These are phyloP conservation scores for Myocastor coypus DNA, from an alignment of 2,113 vertebrate genomes.

Conservation along the genomic window DNA sequence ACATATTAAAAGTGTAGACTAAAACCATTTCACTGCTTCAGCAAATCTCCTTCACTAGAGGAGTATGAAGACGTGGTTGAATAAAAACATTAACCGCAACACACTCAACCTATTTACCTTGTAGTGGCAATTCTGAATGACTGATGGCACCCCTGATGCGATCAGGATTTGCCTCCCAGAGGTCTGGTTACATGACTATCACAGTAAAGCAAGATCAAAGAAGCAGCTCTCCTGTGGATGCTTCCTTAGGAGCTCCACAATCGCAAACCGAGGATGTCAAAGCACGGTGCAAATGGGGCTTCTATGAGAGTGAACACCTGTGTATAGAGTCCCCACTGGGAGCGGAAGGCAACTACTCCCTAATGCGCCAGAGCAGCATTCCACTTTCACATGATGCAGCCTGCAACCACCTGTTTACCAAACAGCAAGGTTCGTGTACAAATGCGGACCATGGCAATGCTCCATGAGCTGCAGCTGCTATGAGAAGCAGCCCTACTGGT, in stretches of 20 bases:
- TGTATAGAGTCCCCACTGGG: background rate
- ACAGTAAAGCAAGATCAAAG: constrained; percentile 23
- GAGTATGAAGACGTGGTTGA: background rate
- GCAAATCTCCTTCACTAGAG: background rate
- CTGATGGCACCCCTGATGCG: background rate
- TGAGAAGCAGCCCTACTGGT: background rate
- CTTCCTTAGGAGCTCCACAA: background rate
- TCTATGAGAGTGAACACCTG: background rate
- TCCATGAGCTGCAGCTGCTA: background rate
- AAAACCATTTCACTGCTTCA: constrained; percentile 10
- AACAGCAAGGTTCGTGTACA: background rate
- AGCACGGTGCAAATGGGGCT: background rate
- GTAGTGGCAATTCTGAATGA: background rate
- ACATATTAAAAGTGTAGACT: background rate
- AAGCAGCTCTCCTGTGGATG: background rate
- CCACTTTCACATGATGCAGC: background rate
- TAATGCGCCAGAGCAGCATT: background rate
- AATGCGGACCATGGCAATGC: background rate
- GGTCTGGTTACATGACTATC: background rate
- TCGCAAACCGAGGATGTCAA: background rate
- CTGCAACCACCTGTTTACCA: background rate
- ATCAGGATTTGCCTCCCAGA: background rate
- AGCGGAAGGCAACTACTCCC: background rate
- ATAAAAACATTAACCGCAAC: background rate
- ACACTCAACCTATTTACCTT: background rate